phyloP scores from a whole-genome alignment of 2,797 vertebrate genomes.

The Gallinago nigripennis region DNA sequence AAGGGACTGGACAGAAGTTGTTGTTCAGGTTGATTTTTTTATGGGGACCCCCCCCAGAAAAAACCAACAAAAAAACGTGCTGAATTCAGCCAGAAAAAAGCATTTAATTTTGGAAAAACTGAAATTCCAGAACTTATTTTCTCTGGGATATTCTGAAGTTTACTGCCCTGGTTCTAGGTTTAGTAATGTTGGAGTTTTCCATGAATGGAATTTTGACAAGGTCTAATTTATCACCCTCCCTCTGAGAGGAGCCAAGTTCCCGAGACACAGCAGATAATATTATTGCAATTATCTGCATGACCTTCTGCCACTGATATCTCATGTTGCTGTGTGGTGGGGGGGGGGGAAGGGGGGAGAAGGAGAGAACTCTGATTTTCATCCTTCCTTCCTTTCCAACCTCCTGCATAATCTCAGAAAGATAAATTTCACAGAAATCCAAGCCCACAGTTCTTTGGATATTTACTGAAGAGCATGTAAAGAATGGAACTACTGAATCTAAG shows the following conservation, averaged over 20 bases:
- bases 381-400: background rate
- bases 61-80: no score
- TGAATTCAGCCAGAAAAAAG: background rate
- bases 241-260: background rate
- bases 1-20: background rate
- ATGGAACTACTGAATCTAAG: background rate
- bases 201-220: slow-evolving; percentile 22
- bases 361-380: background rate
- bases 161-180: background rate
- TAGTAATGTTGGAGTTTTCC: background rate
- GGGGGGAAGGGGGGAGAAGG: no score
- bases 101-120: background rate
- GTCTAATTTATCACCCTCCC: background rate
- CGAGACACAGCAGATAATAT: background rate
- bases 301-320: slow-evolving; percentile 26
- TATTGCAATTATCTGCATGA: slow-evolving; percentile 35
- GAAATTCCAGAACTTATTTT: background rate
- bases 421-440: background rate
- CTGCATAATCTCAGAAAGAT: background rate
- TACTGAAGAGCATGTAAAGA: background rate
- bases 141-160: background rate
- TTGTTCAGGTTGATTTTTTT: background rate
- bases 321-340: background rate
- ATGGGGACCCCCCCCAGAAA: rapidly evolving
- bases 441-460: background rate